phyloP scores from a whole-genome alignment of 92 coral and sea anemone genomes.

The Anthopleura xanthogrammica region DNA sequence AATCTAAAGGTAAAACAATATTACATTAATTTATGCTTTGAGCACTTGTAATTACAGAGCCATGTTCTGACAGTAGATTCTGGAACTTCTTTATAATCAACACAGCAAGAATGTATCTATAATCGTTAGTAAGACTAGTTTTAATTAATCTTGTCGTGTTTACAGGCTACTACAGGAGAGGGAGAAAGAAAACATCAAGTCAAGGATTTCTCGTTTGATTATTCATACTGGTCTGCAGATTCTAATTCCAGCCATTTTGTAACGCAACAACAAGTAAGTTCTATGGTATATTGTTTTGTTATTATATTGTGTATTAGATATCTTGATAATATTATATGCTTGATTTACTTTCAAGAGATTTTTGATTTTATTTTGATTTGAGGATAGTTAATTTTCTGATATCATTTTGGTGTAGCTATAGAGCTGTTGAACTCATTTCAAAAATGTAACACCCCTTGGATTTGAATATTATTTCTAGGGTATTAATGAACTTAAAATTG shows the following conservation, averaged over 20 bases:
- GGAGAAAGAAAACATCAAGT: constrained; percentile 75
- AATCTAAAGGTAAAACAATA: constrained; percentile 77
- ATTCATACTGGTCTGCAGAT: constrained; percentile 97
- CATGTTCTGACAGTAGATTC: background rate
- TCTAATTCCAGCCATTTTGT: constrained; percentile 75
- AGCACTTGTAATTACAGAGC: background rate
- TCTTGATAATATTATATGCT: background rate
- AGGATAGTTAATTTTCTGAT: background rate
- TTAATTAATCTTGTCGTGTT: background rate
- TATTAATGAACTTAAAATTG: background rate
- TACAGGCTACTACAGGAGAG: constrained; percentile 79
- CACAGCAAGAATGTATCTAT: background rate
- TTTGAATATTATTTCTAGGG: background rate
- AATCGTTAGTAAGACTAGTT: background rate
- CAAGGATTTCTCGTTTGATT: constrained; percentile 94
- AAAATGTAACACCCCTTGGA: background rate
- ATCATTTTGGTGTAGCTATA: background rate
- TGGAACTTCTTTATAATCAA: background rate
- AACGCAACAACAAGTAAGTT: constrained; percentile 83
- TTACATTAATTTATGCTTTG: background rate
- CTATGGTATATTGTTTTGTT: background rate
- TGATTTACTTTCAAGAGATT: background rate
- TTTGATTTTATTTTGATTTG: background rate
- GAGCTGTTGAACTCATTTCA: background rate
- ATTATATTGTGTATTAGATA: no score